These are phyloP conservation scores for Nomada fucata DNA, from an alignment of 2,888 invertebrate genomes.

Conservation along the genomic window DNA sequence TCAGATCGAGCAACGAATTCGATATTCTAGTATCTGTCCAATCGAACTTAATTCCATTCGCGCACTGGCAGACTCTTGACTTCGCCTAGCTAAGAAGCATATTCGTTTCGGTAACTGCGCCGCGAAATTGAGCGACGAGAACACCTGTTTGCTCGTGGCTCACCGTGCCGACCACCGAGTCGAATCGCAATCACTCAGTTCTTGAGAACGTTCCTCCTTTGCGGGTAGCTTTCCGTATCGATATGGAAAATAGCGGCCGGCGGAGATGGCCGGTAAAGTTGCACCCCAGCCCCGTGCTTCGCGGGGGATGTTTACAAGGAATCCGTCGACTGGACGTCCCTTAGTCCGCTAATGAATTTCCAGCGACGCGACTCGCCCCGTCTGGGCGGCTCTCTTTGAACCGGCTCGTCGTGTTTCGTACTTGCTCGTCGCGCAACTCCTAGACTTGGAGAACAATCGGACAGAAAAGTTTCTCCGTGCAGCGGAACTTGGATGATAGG, in stretches of 20 bases:
- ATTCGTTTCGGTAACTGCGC: slow-evolving; percentile 29
- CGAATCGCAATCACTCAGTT: slow-evolving; percentile 25
- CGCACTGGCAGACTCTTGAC: neutral
- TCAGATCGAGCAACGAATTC: neutral
- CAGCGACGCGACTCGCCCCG: slow-evolving; percentile 29
- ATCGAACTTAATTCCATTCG: neutral
- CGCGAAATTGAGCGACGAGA: slow-evolving; percentile 16
- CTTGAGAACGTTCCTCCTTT: neutral
- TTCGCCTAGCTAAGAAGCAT: neutral
- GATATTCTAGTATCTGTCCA: neutral
- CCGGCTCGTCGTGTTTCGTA: slow-evolving; percentile 28
- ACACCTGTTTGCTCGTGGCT: slow-evolving; percentile 36
- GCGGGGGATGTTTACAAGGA: slow-evolving; percentile 39
- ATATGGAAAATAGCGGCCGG: slow-evolving; percentile 38
- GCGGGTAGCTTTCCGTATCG: slow-evolving; percentile 36
- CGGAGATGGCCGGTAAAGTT: slow-evolving; percentile 44
- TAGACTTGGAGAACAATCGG: slow-evolving; percentile 4
- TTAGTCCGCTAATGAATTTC: slow-evolving; percentile 64
- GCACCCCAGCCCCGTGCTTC: slow-evolving; percentile 22
- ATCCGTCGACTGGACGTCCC: slow-evolving; percentile 54
- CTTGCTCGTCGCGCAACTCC: slow-evolving; percentile 8
- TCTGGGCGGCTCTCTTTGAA: slow-evolving; percentile 42
- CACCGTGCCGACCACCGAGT: neutral
- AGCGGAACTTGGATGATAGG: slow-evolving; percentile 6
- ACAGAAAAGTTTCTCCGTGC: slow-evolving; percentile 34